phyloP scores from a whole-genome alignment of 2,797 vertebrate genomes.

The Chaunax sp. region DNA sequence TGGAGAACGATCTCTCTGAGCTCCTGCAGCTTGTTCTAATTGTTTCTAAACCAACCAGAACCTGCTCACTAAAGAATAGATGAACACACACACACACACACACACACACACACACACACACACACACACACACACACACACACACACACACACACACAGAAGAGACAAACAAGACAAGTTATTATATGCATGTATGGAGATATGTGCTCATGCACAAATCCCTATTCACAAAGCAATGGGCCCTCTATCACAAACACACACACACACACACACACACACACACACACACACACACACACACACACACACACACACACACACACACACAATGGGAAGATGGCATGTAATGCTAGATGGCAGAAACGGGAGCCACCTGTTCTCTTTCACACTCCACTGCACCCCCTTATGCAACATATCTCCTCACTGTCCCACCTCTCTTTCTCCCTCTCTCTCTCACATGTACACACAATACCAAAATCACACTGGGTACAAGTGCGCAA shows the following conservation, averaged over 20 bases:
- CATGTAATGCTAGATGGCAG: constrained; percentile 78
- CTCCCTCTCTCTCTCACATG: neutral
- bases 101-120: constrained; percentile 7
- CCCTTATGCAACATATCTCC: constrained; percentile 78
- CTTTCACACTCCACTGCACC: constrained; percentile 79
- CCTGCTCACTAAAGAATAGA: constrained; percentile 70
- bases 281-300: constrained; percentile 17
- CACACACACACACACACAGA: constrained; percentile 15
- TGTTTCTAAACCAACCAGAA: constrained; percentile 81
- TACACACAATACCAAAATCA: constrained; percentile 24
- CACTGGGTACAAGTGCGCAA: constrained; percentile 48
- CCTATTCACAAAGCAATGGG: constrained; percentile 39
- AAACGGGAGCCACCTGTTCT: constrained; percentile 84
- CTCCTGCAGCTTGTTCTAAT: constrained; percentile 80
- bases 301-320: constrained; percentile 46
- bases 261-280: constrained; percentile 8
- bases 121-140: constrained; percentile 14
- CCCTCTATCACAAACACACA: constrained; percentile 17
- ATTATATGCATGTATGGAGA: constrained; percentile 47
- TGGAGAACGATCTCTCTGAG: constrained; percentile 71
- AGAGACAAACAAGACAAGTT: constrained; percentile 23
- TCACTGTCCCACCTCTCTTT: constrained; percentile 57
- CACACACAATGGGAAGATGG: constrained; percentile 67
- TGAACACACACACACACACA: constrained; percentile 25
- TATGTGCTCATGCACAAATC: constrained; percentile 40